These are phyloP conservation scores for Lepetodrilus schrolli DNA, from an alignment of 2,888 invertebrate species.

Conservation along the genomic window DNA sequence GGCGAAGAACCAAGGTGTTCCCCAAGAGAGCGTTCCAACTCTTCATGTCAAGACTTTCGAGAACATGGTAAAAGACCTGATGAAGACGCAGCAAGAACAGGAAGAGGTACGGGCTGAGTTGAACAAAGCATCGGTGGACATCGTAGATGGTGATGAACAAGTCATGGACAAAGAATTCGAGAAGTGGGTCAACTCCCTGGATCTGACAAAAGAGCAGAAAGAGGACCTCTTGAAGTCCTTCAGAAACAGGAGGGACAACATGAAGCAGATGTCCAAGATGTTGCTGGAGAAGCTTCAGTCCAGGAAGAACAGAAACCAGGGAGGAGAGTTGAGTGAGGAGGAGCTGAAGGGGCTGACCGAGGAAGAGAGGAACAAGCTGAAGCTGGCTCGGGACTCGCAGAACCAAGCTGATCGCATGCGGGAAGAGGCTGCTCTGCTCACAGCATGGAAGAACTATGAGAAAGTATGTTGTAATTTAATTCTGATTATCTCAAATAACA, in stretches of 20 bases:
- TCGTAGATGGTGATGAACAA: background rate
- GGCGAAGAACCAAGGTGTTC: constrained; percentile 63
- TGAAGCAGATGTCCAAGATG: constrained; percentile 48
- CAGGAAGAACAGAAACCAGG: constrained; percentile 23
- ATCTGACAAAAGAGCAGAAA: constrained; percentile 24
- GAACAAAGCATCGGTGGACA: constrained; percentile 32
- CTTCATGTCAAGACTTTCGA: constrained; percentile 32
- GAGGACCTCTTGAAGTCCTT: constrained; percentile 58
- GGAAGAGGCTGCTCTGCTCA: constrained; percentile 64
- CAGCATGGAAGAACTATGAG: constrained; percentile 55
- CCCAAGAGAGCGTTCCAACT: constrained; percentile 65
- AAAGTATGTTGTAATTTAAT: too few relatives aligned
- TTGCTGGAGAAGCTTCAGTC: constrained; percentile 45
- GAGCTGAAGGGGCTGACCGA: constrained; percentile 50
- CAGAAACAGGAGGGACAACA: background rate
- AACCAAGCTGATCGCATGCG: constrained; percentile 62
- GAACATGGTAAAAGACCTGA: constrained; percentile 63
- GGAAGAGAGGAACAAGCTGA: constrained; percentile 54
- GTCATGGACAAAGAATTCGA: constrained; percentile 21
- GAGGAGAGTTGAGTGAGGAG: constrained; percentile 19
- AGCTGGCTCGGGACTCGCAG: constrained; percentile 53
- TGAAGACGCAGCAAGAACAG: constrained; percentile 60
- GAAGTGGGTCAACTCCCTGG: constrained; percentile 29
- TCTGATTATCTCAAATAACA: too few relatives aligned
- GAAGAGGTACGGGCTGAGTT: constrained; percentile 66